Evolutionary conservation across 2,888 invertebrate genomes (phyloP).

Genomic region (Drosophila affinis): DNA sequence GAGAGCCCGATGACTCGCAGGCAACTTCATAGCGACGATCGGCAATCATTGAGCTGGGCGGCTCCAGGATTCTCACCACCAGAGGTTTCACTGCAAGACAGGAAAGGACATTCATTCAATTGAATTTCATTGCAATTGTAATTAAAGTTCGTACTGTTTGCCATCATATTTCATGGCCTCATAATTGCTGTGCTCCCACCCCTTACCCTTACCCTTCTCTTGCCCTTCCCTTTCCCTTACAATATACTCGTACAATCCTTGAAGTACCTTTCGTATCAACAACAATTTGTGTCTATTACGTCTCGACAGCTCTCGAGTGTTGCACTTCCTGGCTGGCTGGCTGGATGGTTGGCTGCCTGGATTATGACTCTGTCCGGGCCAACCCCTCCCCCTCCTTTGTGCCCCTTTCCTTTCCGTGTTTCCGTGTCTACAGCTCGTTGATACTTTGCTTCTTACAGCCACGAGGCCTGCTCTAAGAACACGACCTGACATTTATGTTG

Average conservation of each 20-base stretch:
- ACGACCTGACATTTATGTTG: slow-evolving; percentile 21
- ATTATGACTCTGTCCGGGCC: slow-evolving; percentile 39
- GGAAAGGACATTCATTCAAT: slow-evolving; percentile 35
- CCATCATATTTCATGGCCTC: slow-evolving; percentile 46
- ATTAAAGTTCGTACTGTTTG: slow-evolving; percentile 47
- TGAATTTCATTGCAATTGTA: slow-evolving; percentile 42
- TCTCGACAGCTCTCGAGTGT: slow-evolving; percentile 47
- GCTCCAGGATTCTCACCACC: slow-evolving; percentile 90
- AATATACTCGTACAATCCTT: background rate
- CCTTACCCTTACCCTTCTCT: no score
- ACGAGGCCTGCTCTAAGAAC: slow-evolving; percentile 5
- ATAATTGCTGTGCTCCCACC: slow-evolving; percentile 40
- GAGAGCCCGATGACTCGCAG: slow-evolving; percentile 93
- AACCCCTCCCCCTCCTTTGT: no score
- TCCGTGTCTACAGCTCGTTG: slow-evolving; percentile 48
- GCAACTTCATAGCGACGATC: slow-evolving; percentile 92
- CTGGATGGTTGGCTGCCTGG: background rate
- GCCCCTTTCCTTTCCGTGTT: background rate
- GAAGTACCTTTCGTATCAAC: slow-evolving; percentile 30
- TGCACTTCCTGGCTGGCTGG: slow-evolving; percentile 38
- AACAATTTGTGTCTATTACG: slow-evolving; percentile 51
- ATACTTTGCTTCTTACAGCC: slow-evolving; percentile 23
- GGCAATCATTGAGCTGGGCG: slow-evolving; percentile 89
- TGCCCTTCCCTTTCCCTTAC: background rate
- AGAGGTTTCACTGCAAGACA: slow-evolving; percentile 89